phyloP scores from a whole-genome alignment of 2,113 vertebrate genomes.

The Ceyx melanurus region DNA sequence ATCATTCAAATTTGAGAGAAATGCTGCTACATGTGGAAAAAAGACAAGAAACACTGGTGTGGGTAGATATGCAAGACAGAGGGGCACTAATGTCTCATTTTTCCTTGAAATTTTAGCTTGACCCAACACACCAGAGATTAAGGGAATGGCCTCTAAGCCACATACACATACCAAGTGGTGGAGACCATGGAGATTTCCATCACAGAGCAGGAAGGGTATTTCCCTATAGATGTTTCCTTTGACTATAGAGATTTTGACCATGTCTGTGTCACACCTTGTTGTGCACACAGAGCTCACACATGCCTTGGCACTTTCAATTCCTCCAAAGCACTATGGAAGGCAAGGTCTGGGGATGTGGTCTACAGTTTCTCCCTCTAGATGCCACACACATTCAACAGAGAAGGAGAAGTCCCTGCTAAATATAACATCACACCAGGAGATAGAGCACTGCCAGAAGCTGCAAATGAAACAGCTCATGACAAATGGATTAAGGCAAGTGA shows the following conservation, averaged over 20 bases:
- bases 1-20: background rate
- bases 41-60: background rate
- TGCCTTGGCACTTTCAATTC: background rate
- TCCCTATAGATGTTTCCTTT: background rate
- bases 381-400: background rate
- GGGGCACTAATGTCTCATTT: background rate
- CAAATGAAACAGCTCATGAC: background rate
- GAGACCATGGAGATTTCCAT: background rate
- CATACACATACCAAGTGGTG: accelerated
- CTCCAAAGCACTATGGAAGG: background rate
- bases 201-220: background rate
- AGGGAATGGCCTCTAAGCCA: background rate
- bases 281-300: background rate
- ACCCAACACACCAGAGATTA: background rate
- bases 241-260: background rate
- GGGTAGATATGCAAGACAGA: accelerated
- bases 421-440: background rate
- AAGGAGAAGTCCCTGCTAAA: background rate
- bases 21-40: background rate
- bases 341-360: background rate
- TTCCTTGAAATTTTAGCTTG: background rate
- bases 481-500: background rate
- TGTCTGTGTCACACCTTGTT: background rate
- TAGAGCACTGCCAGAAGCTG: background rate
- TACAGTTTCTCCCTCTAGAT: background rate